Conservation (phyloP, 1,140 invertebrate species). For the Tenebrio molitor region DNA sequence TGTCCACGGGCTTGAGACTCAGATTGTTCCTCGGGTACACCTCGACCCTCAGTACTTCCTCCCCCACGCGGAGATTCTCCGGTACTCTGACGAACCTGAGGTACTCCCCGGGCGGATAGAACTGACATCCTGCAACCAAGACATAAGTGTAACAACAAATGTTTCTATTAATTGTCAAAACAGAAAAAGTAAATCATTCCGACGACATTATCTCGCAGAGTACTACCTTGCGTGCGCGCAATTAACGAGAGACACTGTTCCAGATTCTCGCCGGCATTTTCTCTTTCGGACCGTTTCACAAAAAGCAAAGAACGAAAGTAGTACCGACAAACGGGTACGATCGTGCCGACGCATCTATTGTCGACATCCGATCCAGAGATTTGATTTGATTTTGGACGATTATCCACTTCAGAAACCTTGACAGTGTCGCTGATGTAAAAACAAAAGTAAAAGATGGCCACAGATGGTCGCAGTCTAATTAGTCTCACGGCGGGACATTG, state of each 20-base stretch:
- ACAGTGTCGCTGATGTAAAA: no score
- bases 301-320: slow-evolving; percentile 3
- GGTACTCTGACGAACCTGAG: slow-evolving; percentile 82
- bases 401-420: no score
- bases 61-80: slow-evolving; percentile 76
- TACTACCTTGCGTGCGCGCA: not conserved
- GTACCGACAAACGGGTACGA: not conserved
- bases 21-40: slow-evolving; percentile 81
- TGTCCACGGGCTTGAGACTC: slow-evolving; percentile 78
- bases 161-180: no score
- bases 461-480: no score
- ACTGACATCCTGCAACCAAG: slow-evolving; percentile 80
- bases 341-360: no score
- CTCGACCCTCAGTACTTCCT: slow-evolving; percentile 79
- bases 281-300: slow-evolving; percentile 21
- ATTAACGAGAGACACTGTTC: slow-evolving; percentile 6
- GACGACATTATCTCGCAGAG: slow-evolving; percentile 2
- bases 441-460: no score
- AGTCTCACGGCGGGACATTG: no score
- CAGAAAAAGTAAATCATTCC: slow-evolving; percentile 10
- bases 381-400: no score
- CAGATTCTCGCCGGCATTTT: slow-evolving; percentile 18
- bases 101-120: slow-evolving; percentile 83
- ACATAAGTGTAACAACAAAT: slow-evolving; percentile 23
- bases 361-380: no score